Conservation (phyloP, 2,113 vertebrate species). For the Tragelaphus strepsiceros region DNA sequence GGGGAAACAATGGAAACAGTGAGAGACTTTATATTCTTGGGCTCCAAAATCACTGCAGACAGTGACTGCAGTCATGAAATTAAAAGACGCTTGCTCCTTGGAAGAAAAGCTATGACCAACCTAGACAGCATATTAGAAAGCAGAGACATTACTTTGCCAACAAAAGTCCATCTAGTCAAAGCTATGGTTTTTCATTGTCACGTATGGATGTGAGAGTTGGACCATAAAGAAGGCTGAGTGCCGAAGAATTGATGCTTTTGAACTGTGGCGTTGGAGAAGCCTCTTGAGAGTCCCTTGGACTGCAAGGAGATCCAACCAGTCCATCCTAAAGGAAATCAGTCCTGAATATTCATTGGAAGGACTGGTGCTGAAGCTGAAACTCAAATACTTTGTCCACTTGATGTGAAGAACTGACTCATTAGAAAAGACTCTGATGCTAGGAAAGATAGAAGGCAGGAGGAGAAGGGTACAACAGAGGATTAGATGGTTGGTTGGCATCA, state of each 20-base stretch:
- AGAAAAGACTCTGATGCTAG: neutral
- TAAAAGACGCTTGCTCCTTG: neutral
- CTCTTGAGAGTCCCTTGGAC: too few species aligned
- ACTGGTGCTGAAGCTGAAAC: neutral
- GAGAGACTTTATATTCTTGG: neutral
- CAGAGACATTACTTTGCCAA: neutral
- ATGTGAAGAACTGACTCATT: neutral
- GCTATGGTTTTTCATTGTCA: neutral
- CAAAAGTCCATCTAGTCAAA: neutral
- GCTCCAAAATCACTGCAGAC: neutral
- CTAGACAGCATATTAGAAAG: neutral
- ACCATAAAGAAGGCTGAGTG: neutral
- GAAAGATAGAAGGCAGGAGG: neutral
- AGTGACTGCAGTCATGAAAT: neutral
- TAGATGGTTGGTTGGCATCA: neutral
- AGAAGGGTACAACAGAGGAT: neutral
- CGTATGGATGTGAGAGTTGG: neutral
- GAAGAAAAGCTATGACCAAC: neutral
- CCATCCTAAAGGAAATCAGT: neutral
- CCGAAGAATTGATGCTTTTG: too few species aligned
- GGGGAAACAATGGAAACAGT: neutral
- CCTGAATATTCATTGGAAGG: neutral
- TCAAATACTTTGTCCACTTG: neutral
- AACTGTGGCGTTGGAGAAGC: too few species aligned
- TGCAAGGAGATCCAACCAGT: neutral